These are phyloP conservation scores for Palythoa caribaeorum DNA, from an alignment of 92 coral and sea anemone species.

Conservation along the genomic window DNA sequence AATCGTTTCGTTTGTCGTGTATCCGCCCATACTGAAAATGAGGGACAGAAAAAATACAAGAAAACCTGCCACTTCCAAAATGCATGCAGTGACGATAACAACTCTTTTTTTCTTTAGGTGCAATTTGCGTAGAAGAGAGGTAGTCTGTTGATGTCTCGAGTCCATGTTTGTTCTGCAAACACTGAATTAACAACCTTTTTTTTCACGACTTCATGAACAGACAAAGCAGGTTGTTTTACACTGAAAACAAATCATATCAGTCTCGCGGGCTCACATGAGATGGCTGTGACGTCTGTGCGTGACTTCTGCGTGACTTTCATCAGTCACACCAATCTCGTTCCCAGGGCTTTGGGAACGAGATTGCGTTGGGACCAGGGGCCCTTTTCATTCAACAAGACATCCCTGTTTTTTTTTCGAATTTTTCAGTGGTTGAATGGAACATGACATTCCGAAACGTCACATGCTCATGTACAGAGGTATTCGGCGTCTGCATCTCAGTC, in stretches of 20 bases:
- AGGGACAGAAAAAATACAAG: conserved; percentile 28
- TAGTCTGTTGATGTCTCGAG: conserved; percentile 28
- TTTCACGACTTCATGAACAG: not conserved
- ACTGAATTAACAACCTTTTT: not conserved
- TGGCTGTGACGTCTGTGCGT: not conserved
- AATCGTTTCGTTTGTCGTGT: not conserved
- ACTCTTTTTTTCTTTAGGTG: conserved; percentile 30
- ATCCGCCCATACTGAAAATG: conserved; percentile 23
- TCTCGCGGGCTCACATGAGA: conserved; percentile 3
- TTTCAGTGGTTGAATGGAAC: no score
- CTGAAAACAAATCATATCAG: not conserved
- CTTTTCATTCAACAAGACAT: no score
- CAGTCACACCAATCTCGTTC: not conserved
- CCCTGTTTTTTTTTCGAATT: no score
- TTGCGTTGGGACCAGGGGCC: no score
- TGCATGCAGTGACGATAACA: conserved; percentile 31
- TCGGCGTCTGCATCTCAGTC: no score
- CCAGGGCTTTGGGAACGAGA: no score
- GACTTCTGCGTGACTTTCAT: not conserved
- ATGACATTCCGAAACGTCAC: no score
- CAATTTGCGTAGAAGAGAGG: not conserved
- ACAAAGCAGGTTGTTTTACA: not conserved
- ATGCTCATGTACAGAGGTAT: no score
- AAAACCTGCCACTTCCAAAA: conserved; percentile 10
- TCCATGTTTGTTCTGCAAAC: conserved; percentile 8